A percentile compares a stretch with the other conserved stretches of the same genome.
phyloP scores from a whole-genome alignment of 2,888 invertebrate genomes.

The Cheiracanthium punctorium region DNA sequence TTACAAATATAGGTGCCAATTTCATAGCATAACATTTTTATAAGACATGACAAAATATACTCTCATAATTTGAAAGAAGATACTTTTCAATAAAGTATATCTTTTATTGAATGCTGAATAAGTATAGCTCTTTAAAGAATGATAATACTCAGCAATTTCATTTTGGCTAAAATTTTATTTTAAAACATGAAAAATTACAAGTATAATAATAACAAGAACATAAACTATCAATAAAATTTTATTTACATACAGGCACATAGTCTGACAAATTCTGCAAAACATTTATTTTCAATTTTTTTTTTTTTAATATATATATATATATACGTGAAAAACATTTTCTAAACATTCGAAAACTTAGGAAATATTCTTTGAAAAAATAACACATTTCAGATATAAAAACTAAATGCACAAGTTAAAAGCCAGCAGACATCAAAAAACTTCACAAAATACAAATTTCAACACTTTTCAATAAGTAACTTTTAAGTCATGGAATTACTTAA shows the following conservation, averaged over 20 bases:
- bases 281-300: slow-evolving; percentile 8
- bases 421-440: slow-evolving; percentile 27
- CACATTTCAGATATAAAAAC: slow-evolving; percentile 30
- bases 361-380: neutral
- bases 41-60: slow-evolving; percentile 63
- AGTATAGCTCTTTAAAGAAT: neutral
- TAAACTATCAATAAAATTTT: slow-evolving; percentile 65
- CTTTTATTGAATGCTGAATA: neutral
- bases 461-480: neutral
- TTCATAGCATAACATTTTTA: slow-evolving; percentile 44
- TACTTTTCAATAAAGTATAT: neutral
- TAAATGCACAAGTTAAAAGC: slow-evolving; percentile 50
- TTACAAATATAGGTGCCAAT: slow-evolving; percentile 58
- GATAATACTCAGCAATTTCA: slow-evolving; percentile 7
- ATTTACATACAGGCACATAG: slow-evolving; percentile 68
- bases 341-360: slow-evolving; percentile 34
- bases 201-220: slow-evolving; percentile 60
- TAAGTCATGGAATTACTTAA: slow-evolving; percentile 38
- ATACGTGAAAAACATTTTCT: slow-evolving; percentile 25
- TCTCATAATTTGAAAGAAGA: slow-evolving; percentile 16
- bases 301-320: slow-evolving; percentile 12
- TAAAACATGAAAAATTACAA: slow-evolving; percentile 37
- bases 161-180: slow-evolving; percentile 28
- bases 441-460: slow-evolving; percentile 20
- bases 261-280: slow-evolving; percentile 53